phyloP scores from a whole-genome alignment of 2,888 invertebrate genomes.

The Drosophila kanekoi region DNA sequence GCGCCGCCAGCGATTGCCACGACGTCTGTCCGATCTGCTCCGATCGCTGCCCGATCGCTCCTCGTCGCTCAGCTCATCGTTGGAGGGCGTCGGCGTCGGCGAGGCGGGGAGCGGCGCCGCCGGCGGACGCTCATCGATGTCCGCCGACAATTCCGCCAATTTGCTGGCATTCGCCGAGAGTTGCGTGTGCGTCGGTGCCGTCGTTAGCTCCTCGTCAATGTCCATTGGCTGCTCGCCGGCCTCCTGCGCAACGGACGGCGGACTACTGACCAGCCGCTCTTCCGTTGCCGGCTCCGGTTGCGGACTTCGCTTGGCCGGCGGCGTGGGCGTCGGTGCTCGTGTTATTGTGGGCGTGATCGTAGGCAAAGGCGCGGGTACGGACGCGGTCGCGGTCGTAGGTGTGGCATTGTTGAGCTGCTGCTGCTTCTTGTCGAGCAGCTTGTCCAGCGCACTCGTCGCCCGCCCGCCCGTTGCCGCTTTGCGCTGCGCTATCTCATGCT shows the following conservation, averaged over 20 bases:
- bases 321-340: not conserved
- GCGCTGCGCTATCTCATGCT: constrained; percentile 83
- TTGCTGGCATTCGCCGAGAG: constrained; percentile 67
- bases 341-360: not conserved
- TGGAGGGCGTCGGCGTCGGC: constrained; percentile 69
- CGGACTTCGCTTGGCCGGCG: constrained; percentile 10
- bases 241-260: constrained; percentile 30
- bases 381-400: not conserved
- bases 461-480: constrained; percentile 75
- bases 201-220: constrained; percentile 82
- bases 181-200: constrained; percentile 75
- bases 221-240: constrained; percentile 82
- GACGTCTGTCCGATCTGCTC: constrained; percentile 50
- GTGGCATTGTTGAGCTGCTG: constrained; percentile 81
- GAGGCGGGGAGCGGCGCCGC: constrained; percentile 83
- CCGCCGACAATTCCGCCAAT: constrained; percentile 67
- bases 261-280: constrained; percentile 37
- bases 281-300: constrained; percentile 53
- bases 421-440: constrained; percentile 86
- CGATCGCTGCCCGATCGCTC: constrained; percentile 52
- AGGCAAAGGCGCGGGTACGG: not conserved
- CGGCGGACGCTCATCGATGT: constrained; percentile 81
- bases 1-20: constrained; percentile 57
- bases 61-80: constrained; percentile 73
- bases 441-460: constrained; percentile 86